Evolutionary conservation across 2,888 invertebrate species (phyloP).

Genomic region (Temnothorax ravouxi): DNA sequence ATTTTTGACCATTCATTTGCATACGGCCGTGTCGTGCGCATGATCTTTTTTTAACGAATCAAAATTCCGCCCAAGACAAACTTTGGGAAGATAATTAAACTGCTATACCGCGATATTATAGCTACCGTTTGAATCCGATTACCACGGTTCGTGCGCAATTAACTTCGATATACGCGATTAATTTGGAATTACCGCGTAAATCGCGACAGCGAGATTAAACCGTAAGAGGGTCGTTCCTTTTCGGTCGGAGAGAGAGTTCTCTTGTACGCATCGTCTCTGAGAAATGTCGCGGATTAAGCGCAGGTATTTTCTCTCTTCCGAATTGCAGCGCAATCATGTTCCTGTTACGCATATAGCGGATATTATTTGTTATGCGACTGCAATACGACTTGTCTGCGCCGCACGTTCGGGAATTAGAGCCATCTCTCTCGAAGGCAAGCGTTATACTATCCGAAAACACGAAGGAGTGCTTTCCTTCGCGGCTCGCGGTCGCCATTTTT

Average conservation of each 20-base stretch:
- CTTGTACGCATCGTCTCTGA: not conserved
- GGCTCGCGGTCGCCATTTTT: slow-evolving; percentile 62
- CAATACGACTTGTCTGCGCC: slow-evolving; percentile 27
- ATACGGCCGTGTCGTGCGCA: not conserved
- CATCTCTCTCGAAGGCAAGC: not conserved
- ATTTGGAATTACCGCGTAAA: slow-evolving; percentile 31
- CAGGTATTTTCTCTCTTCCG: slow-evolving; percentile 9
- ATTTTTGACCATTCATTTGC: not conserved
- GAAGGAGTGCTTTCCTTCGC: slow-evolving; percentile 32
- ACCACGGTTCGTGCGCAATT: slow-evolving; percentile 23
- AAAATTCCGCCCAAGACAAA: slow-evolving; percentile 8
- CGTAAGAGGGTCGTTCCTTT: slow-evolving; percentile 20
- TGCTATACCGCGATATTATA: not conserved
- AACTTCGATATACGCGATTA: slow-evolving; percentile 24
- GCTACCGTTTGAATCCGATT: slow-evolving; percentile 20
- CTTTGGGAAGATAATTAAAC: slow-evolving; percentile 18
- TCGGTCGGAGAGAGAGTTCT: not conserved
- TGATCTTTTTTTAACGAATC: not conserved
- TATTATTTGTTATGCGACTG: slow-evolving; percentile 29
- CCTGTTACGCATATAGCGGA: slow-evolving; percentile 8
- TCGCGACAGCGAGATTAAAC: slow-evolving; percentile 39
- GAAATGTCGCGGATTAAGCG: slow-evolving; percentile 35
- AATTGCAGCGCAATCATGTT: slow-evolving; percentile 36
- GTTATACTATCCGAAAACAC: slow-evolving; percentile 40
- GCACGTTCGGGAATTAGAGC: slow-evolving; percentile 1